Conservation (phyloP, 2,888 invertebrate genomes). For the Macrophya annulata region DNA sequence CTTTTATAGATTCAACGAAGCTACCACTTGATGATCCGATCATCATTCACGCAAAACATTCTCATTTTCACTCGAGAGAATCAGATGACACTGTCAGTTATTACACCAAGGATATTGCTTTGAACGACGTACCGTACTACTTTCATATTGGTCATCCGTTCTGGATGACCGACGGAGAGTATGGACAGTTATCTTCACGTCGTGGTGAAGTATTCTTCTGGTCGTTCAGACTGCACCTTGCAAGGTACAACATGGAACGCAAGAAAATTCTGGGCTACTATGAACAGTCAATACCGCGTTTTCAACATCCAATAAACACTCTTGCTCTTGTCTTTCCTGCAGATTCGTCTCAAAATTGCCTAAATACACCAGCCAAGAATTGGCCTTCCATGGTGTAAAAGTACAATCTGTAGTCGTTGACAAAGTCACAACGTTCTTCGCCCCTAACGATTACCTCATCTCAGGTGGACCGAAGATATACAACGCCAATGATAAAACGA, state of each 20-base stretch:
- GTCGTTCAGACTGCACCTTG: conserved; percentile 85
- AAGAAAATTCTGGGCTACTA: conserved; percentile 83
- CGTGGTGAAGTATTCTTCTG: conserved; percentile 86
- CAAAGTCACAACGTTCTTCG: conserved; percentile 86
- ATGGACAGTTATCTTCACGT: conserved; percentile 80
- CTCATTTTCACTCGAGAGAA: conserved; percentile 76
- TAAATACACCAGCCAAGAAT: conserved; percentile 83
- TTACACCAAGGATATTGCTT: conserved; percentile 87
- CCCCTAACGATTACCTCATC: conserved; percentile 84
- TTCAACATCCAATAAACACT: background rate
- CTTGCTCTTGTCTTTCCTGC: background rate
- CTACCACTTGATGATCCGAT: conserved; percentile 76
- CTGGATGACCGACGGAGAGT: conserved; percentile 83
- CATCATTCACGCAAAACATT: conserved; percentile 84
- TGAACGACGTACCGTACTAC: conserved; percentile 86
- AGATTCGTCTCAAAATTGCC: conserved; percentile 82
- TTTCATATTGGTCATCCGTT: conserved; percentile 83
- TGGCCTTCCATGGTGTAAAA: conserved; percentile 83
- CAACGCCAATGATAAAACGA: conserved; percentile 79
- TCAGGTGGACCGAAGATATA: conserved; percentile 81
- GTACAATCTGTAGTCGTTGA: conserved; percentile 85
- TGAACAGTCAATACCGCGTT: conserved; percentile 72
- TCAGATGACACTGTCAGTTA: conserved; percentile 84
- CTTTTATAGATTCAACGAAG: conserved; percentile 54
- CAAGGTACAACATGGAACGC: conserved; percentile 87